These are phyloP conservation scores for Leptinotarsa lineolata DNA, from an alignment of 1,140 invertebrate genomes.

Conservation along the genomic window DNA sequence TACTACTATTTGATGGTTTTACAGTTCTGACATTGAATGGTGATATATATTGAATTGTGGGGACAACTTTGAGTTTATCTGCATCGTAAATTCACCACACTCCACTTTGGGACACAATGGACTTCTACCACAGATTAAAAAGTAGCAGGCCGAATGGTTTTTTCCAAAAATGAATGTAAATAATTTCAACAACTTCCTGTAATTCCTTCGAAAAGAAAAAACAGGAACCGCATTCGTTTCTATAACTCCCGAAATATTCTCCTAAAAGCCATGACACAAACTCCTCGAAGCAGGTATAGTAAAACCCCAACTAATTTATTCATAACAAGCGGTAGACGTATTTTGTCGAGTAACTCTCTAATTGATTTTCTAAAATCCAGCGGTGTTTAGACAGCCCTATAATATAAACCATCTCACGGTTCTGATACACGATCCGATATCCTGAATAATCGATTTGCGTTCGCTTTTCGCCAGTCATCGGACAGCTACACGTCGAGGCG, in stretches of 20 bases:
- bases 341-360: constrained; percentile 6
- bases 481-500: constrained; percentile 13
- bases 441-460: constrained; percentile 17
- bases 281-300: background rate
- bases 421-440: constrained; percentile 18
- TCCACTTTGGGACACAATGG: too few species aligned
- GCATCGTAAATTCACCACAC: too few species aligned
- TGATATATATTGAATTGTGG: too few species aligned
- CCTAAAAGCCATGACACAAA: background rate
- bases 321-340: background rate
- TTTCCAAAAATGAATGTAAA: too few species aligned
- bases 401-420: constrained; percentile 16
- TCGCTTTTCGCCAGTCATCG: constrained; percentile 18
- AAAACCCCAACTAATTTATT: constrained; percentile 5
- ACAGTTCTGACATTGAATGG: too few species aligned
- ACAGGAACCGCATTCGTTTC: background rate
- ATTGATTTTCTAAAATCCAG: constrained; percentile 8
- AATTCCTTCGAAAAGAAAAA: too few species aligned
- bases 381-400: constrained; percentile 10
- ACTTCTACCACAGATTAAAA: too few species aligned
- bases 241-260: background rate
- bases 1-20: too few species aligned
- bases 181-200: too few species aligned
- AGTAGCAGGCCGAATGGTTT: too few species aligned
- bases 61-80: too few species aligned